Evolutionary conservation across 2,797 vertebrate species (phyloP).

Genomic region (Sarcoramphus papa): DNA sequence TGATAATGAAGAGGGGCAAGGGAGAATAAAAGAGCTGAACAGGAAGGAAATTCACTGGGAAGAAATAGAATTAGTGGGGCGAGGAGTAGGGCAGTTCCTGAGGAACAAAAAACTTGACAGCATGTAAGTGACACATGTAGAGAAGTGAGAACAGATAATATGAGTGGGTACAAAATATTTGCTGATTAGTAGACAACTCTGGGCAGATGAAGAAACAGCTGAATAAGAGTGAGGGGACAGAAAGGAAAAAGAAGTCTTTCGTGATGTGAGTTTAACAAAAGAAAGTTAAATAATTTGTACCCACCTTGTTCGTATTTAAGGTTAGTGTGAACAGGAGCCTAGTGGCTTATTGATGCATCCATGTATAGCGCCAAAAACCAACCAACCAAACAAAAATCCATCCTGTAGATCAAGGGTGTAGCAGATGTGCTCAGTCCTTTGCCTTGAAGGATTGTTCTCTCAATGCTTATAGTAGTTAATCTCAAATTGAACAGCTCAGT

Average conservation of each 20-base stretch:
- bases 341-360: neutral
- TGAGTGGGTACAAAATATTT: neutral
- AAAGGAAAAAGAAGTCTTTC: neutral
- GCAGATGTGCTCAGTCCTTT: neutral
- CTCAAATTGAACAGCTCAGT: neutral
- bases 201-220: neutral
- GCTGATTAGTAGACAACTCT: neutral
- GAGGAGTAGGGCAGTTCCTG: neutral
- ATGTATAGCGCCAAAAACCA: no score
- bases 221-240: neutral
- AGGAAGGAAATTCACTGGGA: neutral
- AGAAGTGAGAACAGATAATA: neutral
- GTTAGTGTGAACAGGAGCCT: neutral
- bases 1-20: neutral
- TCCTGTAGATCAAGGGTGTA: neutral
- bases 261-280: neutral
- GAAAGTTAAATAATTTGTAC: neutral
- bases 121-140: neutral
- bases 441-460: neutral
- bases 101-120: neutral
- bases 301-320: neutral
- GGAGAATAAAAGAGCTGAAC: neutral
- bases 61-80: neutral
- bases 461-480: neutral
- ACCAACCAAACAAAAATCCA: neutral